Conservation (phyloP, 2,113 vertebrate species). For the Pluvianellus socialis region DNA sequence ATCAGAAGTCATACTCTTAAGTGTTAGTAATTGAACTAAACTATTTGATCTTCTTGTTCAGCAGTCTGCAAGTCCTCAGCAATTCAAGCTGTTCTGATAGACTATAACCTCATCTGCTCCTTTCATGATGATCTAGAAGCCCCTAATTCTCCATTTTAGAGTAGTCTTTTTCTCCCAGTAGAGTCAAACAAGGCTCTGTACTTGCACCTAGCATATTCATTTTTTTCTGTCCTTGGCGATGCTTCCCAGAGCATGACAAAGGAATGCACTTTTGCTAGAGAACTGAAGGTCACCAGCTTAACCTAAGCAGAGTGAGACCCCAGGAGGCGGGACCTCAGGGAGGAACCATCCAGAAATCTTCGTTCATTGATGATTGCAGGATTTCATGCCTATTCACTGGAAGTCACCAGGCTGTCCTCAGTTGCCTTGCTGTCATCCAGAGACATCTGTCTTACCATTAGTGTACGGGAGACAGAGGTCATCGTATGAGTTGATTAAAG, state of each 20-base stretch:
- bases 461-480: background rate
- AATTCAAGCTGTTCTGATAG: background rate
- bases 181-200: background rate
- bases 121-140: background rate
- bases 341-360: background rate
- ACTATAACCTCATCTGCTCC: background rate
- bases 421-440: background rate
- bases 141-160: background rate
- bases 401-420: background rate
- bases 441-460: background rate
- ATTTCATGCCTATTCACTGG: background rate
- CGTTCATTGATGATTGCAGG: background rate
- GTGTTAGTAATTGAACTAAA: background rate
- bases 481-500: background rate
- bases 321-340: background rate
- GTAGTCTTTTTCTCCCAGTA: background rate
- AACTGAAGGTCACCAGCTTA: background rate
- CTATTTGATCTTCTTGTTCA: background rate
- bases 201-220: background rate
- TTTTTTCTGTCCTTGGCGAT: background rate
- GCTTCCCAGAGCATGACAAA: background rate
- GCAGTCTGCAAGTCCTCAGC: background rate
- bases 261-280: background rate
- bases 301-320: background rate
- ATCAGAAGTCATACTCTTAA: background rate